A percentile compares a stretch with the other conserved stretches of the same genome.
Conservation (phyloP, 2,888 invertebrate genomes). For the Patella pellucida region DNA sequence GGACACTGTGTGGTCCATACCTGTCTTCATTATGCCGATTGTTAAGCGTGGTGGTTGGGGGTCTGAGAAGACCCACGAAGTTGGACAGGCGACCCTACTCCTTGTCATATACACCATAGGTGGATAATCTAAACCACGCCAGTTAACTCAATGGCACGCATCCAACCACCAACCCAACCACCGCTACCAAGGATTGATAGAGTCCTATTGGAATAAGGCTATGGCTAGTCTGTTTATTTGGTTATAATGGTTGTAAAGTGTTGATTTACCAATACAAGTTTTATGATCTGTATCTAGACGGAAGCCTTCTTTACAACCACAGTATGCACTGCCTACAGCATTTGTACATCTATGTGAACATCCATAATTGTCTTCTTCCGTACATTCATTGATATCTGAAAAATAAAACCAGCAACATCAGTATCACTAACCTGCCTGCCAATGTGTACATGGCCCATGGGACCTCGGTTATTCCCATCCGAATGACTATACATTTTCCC, state of each 20-base stretch:
- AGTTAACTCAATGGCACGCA: too few relatives aligned
- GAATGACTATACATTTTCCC: too few relatives aligned
- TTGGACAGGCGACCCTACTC: too few relatives aligned
- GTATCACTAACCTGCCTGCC: too few relatives aligned
- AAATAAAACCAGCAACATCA: neutral
- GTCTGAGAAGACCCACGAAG: too few relatives aligned
- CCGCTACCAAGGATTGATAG: neutral
- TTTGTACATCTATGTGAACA: constrained; percentile 51
- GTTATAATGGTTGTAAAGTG: neutral
- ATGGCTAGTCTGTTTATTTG: neutral
- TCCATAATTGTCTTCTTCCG: constrained; percentile 21
- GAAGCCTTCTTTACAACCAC: constrained; percentile 48
- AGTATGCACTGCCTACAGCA: constrained; percentile 48
- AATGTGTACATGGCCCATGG: too few relatives aligned
- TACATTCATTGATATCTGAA: constrained; percentile 51
- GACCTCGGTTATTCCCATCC: too few relatives aligned
- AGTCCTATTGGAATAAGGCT: neutral
- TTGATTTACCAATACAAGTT: constrained; percentile 46
- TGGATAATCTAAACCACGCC: too few relatives aligned
- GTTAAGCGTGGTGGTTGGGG: too few relatives aligned
- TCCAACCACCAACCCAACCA: neutral
- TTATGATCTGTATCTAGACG: constrained; percentile 36
- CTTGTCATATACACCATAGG: too few relatives aligned
- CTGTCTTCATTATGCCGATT: too few relatives aligned
- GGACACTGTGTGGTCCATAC: too few relatives aligned